These are phyloP conservation scores for Maconellicoccus hirsutus DNA, from an alignment of 1,140 invertebrate species.

Conservation along the genomic window DNA sequence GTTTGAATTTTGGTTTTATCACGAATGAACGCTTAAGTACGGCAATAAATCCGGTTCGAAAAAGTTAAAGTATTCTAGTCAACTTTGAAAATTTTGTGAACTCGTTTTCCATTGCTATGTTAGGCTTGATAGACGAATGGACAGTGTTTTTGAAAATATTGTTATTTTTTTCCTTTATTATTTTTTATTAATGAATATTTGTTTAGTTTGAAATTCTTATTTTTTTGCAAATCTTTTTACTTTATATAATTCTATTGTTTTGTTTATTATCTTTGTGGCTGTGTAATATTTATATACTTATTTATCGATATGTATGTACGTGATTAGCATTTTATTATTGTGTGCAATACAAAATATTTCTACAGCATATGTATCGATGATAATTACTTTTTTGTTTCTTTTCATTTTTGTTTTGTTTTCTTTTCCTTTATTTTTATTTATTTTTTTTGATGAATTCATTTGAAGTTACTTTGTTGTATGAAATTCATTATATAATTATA, in stretches of 20 bases:
- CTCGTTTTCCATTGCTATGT: conserved; percentile 2
- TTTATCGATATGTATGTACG: conserved; percentile 16
- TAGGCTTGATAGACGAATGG: neutral
- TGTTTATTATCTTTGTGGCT: conserved; percentile 20
- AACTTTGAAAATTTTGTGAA: neutral
- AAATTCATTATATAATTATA: neutral
- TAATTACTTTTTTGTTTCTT: conserved; percentile 10
- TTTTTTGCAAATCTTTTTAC: conserved; percentile 16
- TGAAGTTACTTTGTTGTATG: neutral
- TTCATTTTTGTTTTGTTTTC: neutral
- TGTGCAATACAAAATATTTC: conserved; percentile 15
- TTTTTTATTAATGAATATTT: neutral
- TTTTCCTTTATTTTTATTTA: no score
- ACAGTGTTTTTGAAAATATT: neutral
- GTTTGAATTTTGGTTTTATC: neutral
- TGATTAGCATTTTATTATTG: conserved; percentile 7
- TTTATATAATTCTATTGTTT: neutral
- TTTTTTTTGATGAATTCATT: neutral
- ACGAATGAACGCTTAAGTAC: neutral
- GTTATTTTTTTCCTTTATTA: neutral
- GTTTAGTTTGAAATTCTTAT: conserved; percentile 17
- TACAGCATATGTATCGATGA: conserved; percentile 20
- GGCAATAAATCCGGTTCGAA: neutral
- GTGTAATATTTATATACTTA: conserved; percentile 11
- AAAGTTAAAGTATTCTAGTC: neutral